Percentiles rank a stretch among this genome's conserved stretches.
These are phyloP conservation scores for Pseudachorutes palmiensis DNA, from an alignment of 1,140 invertebrate genomes.

Conservation along the genomic window DNA sequence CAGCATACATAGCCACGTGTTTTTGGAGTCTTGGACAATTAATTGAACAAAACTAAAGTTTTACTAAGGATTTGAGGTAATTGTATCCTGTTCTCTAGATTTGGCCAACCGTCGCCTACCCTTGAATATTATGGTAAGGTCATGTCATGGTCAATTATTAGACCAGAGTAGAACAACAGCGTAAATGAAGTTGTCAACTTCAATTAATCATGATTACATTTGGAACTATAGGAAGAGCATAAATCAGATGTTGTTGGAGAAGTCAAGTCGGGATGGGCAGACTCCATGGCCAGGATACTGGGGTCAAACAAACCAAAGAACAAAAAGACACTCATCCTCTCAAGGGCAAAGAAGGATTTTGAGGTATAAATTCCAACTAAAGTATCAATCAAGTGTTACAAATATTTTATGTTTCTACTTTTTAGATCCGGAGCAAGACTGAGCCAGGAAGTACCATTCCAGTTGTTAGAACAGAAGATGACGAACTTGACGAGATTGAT, in stretches of 20 bases:
- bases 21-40: too few relatives aligned
- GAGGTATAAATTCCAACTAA: conserved; percentile 36
- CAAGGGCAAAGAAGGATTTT: conserved; percentile 45
- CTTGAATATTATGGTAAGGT: too few relatives aligned
- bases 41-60: too few relatives aligned
- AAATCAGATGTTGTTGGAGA: conserved; percentile 23
- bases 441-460: not conserved
- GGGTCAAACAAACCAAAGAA: conserved; percentile 62
- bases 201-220: too few relatives aligned
- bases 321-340: conserved; percentile 61
- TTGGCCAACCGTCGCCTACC: too few relatives aligned
- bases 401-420: not conserved
- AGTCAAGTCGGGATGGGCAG: conserved; percentile 47
- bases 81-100: too few relatives aligned
- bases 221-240: not conserved
- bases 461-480: conserved; percentile 12
- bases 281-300: conserved; percentile 55
- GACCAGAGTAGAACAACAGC: too few relatives aligned
- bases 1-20: too few relatives aligned
- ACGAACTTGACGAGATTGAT: conserved; percentile 21
- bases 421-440: conserved; percentile 8
- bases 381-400: not conserved
- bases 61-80: too few relatives aligned
- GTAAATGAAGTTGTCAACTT: too few relatives aligned
- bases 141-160: too few relatives aligned